Conservation (phyloP, 2,113 vertebrate species). For the Boulengeromyrus knoepffleri region DNA sequence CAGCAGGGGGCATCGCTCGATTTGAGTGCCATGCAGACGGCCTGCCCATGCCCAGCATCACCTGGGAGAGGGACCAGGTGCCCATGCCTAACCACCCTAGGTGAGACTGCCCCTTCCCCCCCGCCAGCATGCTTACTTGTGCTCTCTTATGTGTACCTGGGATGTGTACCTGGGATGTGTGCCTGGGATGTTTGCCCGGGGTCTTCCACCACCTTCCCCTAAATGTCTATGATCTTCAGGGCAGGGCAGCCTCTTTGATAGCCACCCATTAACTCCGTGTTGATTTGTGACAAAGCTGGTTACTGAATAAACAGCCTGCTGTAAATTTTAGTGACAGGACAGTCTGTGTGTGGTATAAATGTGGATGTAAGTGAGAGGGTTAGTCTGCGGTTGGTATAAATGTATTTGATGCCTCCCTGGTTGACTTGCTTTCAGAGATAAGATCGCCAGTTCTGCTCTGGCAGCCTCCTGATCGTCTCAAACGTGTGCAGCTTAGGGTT, state of each 20-base stretch:
- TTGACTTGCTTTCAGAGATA: slow-evolving; percentile 11
- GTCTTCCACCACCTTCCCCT: neutral
- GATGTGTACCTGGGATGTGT: neutral
- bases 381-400: neutral
- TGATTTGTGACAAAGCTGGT: neutral
- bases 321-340: neutral
- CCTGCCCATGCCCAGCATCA: slow-evolving; percentile 74
- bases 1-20: slow-evolving; percentile 69
- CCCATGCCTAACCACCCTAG: slow-evolving; percentile 65
- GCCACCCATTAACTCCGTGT: neutral
- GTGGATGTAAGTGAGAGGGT: neutral
- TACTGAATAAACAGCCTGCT: neutral
- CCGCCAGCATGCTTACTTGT: neutral
- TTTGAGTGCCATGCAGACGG: slow-evolving; percentile 84
- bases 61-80: slow-evolving; percentile 81
- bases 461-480: too few relatives aligned
- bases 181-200: neutral
- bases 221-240: neutral
- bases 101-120: slow-evolving; percentile 66
- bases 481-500: neutral
- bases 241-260: neutral
- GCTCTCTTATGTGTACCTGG: neutral
- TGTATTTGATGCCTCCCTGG: neutral
- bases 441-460: neutral
- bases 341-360: neutral